phyloP scores from a whole-genome alignment of 64 coral and sea anemone genomes.

The Dendrophyllia cribrosa region DNA sequence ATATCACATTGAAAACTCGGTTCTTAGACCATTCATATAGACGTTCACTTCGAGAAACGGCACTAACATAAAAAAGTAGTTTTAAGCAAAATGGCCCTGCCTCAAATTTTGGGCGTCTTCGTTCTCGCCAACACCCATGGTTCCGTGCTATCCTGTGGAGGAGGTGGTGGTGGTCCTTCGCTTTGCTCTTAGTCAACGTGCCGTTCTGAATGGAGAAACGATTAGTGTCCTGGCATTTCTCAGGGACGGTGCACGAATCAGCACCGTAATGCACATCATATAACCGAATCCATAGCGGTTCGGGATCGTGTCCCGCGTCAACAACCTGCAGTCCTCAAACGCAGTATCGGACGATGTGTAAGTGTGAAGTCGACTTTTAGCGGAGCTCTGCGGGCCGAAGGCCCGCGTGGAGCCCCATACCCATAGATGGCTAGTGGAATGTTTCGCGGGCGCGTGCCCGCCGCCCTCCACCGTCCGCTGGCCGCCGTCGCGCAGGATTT shows the following conservation, averaged over 20 bases:
- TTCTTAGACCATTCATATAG: background rate
- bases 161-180: background rate
- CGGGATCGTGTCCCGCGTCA: background rate
- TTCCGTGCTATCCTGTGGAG: background rate
- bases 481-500: too few species aligned
- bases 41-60: background rate
- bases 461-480: too few species aligned
- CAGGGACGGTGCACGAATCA: background rate
- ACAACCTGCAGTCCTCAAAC: background rate
- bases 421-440: too few species aligned
- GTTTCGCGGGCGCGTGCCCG: too few species aligned
- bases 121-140: background rate
- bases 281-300: background rate
- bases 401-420: too few species aligned
- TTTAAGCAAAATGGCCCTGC: background rate
- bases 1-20: background rate
- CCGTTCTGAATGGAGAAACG: constrained; percentile 16
- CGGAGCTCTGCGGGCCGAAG: too few species aligned
- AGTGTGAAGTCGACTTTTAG: background rate
- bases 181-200: constrained; percentile 19
- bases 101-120: background rate
- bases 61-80: too few species aligned
- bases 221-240: constrained; percentile 18
- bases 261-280: constrained; percentile 9
- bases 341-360: constrained; percentile 9